phyloP scores from a whole-genome alignment of 2,113 vertebrate genomes.

The Rhombomys opimus region DNA sequence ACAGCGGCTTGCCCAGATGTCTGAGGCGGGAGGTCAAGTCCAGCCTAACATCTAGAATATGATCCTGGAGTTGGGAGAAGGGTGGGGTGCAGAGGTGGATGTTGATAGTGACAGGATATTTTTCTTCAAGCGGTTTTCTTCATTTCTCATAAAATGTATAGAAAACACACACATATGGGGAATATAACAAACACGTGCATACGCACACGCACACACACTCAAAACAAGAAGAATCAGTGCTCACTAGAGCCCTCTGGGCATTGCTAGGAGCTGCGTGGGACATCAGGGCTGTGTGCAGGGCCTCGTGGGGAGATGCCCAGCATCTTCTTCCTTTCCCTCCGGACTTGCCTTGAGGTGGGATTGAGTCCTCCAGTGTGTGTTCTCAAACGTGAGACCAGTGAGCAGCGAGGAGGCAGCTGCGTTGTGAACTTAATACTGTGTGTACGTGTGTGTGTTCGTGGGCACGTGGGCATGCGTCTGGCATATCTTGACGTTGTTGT shows the following conservation, averaged over 20 bases:
- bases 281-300: not conserved
- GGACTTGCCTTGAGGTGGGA: not conserved
- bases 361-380: not conserved
- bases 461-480: not conserved
- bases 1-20: not conserved
- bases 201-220: not conserved
- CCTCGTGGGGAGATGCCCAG: not conserved
- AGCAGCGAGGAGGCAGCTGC: not conserved
- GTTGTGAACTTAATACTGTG: not conserved
- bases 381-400: not conserved
- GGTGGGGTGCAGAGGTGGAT: too few species aligned
- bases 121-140: constrained; percentile 14
- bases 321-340: not conserved
- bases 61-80: not conserved
- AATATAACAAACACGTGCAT: too few species aligned
- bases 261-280: not conserved
- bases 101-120: not conserved
- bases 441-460: too few species aligned
- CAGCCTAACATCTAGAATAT: not conserved
- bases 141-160: not conserved
- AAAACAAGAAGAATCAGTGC: not conserved
- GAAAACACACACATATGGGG: not conserved
- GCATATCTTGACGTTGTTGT: not conserved
- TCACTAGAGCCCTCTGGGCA: not conserved
- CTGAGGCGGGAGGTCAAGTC: not conserved